A percentile compares a stretch with the other conserved stretches of the same genome.
These are phyloP conservation scores for Pan troglodytes DNA, from an alignment of 2,113 vertebrate genomes.

Conservation along the genomic window NHGRI_mPanTro3-v2.1_pri NC_072404.2:67998001-67998500, in stretches of 20 bases:
- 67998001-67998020: too few species aligned
- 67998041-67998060: too few species aligned
- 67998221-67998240: neutral
- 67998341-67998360: neutral
- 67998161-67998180: rapidly evolving
- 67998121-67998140: rapidly evolving
- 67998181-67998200: neutral
- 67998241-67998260: neutral
- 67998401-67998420: neutral
- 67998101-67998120: neutral
- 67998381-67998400: neutral
- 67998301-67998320: neutral
- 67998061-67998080: neutral
- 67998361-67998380: neutral
- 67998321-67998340: neutral
- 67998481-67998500: neutral
- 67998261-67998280: neutral
- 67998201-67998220: neutral
- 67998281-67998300: rapidly evolving
- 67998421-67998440: neutral
- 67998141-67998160: neutral
- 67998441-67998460: neutral
- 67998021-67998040: neutral
- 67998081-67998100: neutral
- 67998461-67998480: neutral